Evolutionary conservation across 2,797 vertebrate genomes (phyloP), one percentile per base, ranked within the genome.

Genomic region (Paramormyrops hopkinsi): DNA sequence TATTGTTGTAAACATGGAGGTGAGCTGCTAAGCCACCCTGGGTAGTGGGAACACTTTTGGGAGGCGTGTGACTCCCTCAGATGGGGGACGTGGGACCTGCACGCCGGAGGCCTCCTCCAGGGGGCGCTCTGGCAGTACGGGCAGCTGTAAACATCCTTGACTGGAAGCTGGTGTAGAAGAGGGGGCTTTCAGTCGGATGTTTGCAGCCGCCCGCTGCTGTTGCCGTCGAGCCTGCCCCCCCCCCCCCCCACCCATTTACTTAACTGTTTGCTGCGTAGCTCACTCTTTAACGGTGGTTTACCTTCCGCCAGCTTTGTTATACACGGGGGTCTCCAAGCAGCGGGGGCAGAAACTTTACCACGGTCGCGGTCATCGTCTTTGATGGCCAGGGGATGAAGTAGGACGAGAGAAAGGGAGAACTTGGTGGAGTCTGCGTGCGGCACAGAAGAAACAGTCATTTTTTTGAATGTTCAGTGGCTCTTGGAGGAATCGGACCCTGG

Each of bases 111-210:
- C 69, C 69, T 37, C 69, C 29, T 17, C 69, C 14, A 41, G 29
- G 29, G 69, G 69, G 69, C 5, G 4, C 48, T 88, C 94, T 99
- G 98, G 97, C 97, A 97, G 97, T 97, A 94, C 33, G 95, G 97
- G 98, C 97, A 95, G 95, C 97, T 99, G 98, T 99, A 99, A 99
- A 99, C 98, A 99, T 98, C 98, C 98, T 99, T 98, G 98, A 99
- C 98, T 99, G 98, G 97, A 99, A 99, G 98, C 98, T 99, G 96
- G 96, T 97, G 94, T 95, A 95, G 84, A 93, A 93, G 94, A 95
- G 94, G 91, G 96, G 95, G 98, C 98, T 99, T 99, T 99, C 98
- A 99, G 98, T 99, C 98, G 96, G 98, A 99, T 99, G 98, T 99
- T 99, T 99, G 97, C 98, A 98, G 97, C 97, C 98, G 98, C 98